These are phyloP conservation scores for Peromyscus aztecus DNA, from an alignment of 2,797 vertebrate species.

Conservation along the genomic window DNA sequence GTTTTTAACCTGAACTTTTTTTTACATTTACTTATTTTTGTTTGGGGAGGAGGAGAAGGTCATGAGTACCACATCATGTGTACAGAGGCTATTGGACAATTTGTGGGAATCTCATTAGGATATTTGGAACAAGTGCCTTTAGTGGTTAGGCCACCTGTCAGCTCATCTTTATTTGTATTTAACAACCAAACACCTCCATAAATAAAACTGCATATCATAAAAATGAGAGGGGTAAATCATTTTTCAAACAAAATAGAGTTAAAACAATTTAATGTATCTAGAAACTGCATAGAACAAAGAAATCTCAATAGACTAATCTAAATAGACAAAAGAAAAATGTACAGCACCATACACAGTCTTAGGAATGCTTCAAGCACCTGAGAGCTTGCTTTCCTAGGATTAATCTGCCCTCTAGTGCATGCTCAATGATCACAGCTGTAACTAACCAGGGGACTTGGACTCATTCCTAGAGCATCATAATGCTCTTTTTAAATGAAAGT, in stretches of 20 bases:
- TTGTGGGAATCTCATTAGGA: neutral
- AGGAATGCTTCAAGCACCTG: slow-evolving; percentile 41
- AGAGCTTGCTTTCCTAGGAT: slow-evolving; percentile 53
- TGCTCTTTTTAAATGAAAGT: neutral
- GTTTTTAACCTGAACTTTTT: neutral
- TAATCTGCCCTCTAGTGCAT: slow-evolving; percentile 86
- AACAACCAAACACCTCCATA: neutral
- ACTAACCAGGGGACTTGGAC: neutral
- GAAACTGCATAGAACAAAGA: slow-evolving; percentile 64
- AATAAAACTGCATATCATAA: neutral
- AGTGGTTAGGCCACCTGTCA: neutral
- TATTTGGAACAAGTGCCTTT: neutral
- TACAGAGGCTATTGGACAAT: too few species aligned
- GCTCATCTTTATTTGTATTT: neutral
- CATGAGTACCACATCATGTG: neutral
- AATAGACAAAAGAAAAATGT: slow-evolving; percentile 71
- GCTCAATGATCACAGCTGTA: neutral
- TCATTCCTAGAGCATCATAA: neutral
- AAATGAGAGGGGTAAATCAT: slow-evolving; percentile 63
- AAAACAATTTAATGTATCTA: slow-evolving; percentile 65
- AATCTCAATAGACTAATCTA: slow-evolving; percentile 75
- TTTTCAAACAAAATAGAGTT: slow-evolving; percentile 60
- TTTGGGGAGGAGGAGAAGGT: neutral
- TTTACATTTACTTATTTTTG: neutral
- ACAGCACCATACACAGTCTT: neutral